phyloP scores from a whole-genome alignment of 2,113 vertebrate species.

The Malurus alboscapulatus region DNA sequence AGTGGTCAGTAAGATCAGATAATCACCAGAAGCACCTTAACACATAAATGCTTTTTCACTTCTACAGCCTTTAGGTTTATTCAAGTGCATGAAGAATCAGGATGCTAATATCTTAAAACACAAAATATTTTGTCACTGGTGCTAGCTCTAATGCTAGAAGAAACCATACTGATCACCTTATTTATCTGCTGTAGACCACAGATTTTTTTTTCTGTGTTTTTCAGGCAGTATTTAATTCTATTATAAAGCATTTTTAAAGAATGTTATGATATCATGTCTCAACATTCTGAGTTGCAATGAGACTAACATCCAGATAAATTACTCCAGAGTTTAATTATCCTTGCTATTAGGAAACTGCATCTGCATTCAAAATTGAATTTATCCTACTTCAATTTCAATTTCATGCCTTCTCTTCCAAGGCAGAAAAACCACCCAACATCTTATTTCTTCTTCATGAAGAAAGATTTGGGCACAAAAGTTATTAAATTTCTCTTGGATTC shows the following conservation, averaged over 20 bases:
- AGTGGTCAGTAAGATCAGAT: neutral
- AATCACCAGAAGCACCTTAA: neutral
- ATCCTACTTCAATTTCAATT: constrained; percentile 1
- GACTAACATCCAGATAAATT: neutral
- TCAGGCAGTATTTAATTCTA: neutral
- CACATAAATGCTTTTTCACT: neutral
- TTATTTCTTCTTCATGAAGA: neutral
- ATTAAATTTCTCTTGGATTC: neutral
- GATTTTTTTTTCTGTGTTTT: neutral
- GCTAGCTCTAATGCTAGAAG: neutral
- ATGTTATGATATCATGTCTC: neutral
- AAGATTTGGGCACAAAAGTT: neutral
- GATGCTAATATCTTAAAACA: neutral
- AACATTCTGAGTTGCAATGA: neutral
- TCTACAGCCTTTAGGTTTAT: neutral
- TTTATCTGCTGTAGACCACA: neutral
- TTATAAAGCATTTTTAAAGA: neutral
- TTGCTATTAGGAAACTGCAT: neutral
- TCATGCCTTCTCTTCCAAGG: neutral
- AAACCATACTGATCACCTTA: neutral
- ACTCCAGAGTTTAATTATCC: constrained; percentile 33
- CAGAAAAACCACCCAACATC: neutral
- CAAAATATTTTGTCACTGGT: neutral
- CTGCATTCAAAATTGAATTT: constrained; percentile 1
- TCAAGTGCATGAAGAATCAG: neutral